Conservation (phyloP, 2,888 invertebrate species). For the Carterocephalus palaemon region DNA sequence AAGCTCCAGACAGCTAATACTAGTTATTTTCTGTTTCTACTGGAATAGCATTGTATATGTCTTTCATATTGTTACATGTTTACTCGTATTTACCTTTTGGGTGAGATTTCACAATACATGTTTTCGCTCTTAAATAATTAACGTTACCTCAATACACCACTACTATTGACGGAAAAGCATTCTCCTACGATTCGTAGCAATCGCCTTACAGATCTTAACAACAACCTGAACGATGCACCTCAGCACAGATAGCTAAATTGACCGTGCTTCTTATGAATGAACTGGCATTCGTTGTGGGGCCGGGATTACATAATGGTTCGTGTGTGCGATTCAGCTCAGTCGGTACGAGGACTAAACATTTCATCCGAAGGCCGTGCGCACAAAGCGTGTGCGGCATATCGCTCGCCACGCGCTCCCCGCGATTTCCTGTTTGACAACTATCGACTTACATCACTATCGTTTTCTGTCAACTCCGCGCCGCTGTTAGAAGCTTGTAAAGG, state of each 20-base stretch:
- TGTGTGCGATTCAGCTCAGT: slow-evolving; percentile 45
- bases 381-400: slow-evolving; percentile 65
- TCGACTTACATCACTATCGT: slow-evolving; percentile 77
- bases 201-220: slow-evolving; percentile 35
- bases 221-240: slow-evolving; percentile 46
- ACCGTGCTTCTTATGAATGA: slow-evolving; percentile 64
- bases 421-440: slow-evolving; percentile 78
- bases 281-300: slow-evolving; percentile 60
- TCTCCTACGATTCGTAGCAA: slow-evolving; percentile 35
- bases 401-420: slow-evolving; percentile 71
- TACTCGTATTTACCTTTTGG: too few relatives aligned
- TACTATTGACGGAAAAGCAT: too few relatives aligned
- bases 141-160: too few relatives aligned
- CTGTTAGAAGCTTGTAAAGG: slow-evolving; percentile 72
- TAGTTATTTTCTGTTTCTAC: too few relatives aligned
- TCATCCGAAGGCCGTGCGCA: slow-evolving; percentile 67
- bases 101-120: too few relatives aligned
- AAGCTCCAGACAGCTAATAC: too few relatives aligned
- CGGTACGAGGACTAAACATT: slow-evolving; percentile 59
- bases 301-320: slow-evolving; percentile 61
- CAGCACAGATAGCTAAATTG: slow-evolving; percentile 48
- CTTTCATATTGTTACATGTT: too few relatives aligned
- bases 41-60: too few relatives aligned
- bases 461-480: slow-evolving; percentile 70
- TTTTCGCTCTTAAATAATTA: too few relatives aligned